Percentiles rank a stretch among this genome's conserved stretches.
phyloP scores from a whole-genome alignment of 2,888 invertebrate genomes.

The Dolichomitus sp. region DNA sequence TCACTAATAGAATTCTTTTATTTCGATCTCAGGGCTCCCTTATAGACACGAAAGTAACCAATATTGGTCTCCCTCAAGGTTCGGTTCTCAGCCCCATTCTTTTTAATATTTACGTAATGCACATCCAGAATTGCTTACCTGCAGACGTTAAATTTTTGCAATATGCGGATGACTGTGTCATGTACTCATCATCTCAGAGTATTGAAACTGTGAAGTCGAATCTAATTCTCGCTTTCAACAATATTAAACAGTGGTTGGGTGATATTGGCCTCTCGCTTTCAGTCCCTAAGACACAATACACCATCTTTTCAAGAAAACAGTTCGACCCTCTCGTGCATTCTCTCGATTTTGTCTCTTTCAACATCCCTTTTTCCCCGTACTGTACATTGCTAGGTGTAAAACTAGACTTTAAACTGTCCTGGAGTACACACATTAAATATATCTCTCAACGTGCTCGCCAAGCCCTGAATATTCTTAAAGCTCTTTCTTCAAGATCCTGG shows the following conservation, averaged over 20 bases:
- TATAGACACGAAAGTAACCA: neutral
- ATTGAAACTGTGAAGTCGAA: neutral
- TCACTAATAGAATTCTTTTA: neutral
- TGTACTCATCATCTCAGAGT: neutral
- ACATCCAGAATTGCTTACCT: neutral
- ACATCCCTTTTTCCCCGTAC: neutral
- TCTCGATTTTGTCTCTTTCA: neutral
- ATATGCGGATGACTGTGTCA: neutral
- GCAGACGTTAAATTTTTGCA: neutral
- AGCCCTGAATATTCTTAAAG: conserved; percentile 9
- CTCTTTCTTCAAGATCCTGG: conserved; percentile 21
- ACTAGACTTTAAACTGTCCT: too few relatives aligned
- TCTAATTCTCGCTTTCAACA: neutral
- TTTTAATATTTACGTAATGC: neutral
- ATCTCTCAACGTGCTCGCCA: too few relatives aligned
- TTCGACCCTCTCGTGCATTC: neutral
- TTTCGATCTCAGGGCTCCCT: neutral
- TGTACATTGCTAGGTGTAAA: neutral
- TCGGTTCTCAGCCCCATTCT: neutral
- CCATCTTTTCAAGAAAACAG: neutral
- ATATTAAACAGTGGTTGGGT: neutral
- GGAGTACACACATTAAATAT: too few relatives aligned
- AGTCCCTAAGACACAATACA: conserved; percentile 2
- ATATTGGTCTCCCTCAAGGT: conserved; percentile 2
- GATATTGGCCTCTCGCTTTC: conserved; percentile 1